phyloP scores from a whole-genome alignment of 2,888 invertebrate genomes.

The Hyposoter didymator region DNA sequence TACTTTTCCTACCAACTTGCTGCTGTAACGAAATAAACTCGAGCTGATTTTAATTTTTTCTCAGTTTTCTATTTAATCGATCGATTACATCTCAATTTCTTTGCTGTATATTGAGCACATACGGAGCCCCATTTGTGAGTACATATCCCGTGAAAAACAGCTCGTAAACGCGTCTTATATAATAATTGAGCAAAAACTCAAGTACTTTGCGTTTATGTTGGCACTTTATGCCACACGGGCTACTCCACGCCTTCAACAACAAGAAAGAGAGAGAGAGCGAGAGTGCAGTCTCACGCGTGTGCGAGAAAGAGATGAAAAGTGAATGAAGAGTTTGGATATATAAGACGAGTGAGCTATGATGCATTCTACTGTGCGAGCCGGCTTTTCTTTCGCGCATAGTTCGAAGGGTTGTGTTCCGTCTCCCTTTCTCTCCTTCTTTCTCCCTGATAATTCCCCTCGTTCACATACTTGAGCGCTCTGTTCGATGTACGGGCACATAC shows the following conservation, averaged over 20 bases:
- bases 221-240: slow-evolving; percentile 64
- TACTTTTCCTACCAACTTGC: too few relatives aligned
- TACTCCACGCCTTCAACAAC: slow-evolving; percentile 31
- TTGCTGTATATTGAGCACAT: background rate
- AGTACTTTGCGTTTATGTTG: slow-evolving; percentile 67
- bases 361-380: slow-evolving; percentile 64
- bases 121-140: background rate
- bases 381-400: slow-evolving; percentile 66
- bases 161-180: slow-evolving; percentile 63
- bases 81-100: background rate
- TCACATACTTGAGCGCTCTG: slow-evolving; percentile 31
- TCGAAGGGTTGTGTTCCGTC: slow-evolving; percentile 58
- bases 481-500: slow-evolving; percentile 48
- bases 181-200: slow-evolving; percentile 65
- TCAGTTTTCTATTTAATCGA: background rate
- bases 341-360: slow-evolving; percentile 61
- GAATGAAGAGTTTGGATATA: slow-evolving; percentile 29
- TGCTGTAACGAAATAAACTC: too few relatives aligned
- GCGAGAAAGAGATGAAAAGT: slow-evolving; percentile 18
- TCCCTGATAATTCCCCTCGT: slow-evolving; percentile 3
- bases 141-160: slow-evolving; percentile 47
- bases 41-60: background rate
- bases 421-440: slow-evolving; percentile 24
- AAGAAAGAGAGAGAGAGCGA: slow-evolving; percentile 24
- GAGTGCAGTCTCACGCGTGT: background rate